Evolutionary conservation across 2,797 vertebrate genomes (phyloP), one percentile per base, ranked within the genome.

Genomic region (Chaenodraco wilsoni): DNA sequence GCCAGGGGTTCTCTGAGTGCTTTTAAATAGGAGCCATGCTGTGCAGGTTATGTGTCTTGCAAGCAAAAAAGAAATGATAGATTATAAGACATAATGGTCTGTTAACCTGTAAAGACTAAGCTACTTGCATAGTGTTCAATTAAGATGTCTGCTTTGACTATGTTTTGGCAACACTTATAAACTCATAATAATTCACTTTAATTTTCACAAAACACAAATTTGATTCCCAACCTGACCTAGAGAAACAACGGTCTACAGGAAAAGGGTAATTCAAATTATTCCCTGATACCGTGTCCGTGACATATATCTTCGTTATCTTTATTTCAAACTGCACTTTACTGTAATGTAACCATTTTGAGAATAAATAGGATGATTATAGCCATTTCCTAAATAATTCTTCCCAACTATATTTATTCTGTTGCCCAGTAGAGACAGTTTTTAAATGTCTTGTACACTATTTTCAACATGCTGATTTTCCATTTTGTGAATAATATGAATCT

Each of bases 291-390:
- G 73, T 46, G 72, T 76, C 75, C 65, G 73, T 46, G 72, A 78
- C 75, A 86, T 89, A 76, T 43, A 65, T 88, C 85, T 88, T 89
- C 90, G 88, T 90, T 89, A 88, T 86, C 75, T 59, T 59, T 72
- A 81, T 85, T 87, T 88, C 79, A 83, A 84, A 41, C 59, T 68
- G 72, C 58, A 81, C 65, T 86, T 76, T 54, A 77, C 73, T 82
- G 62, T 76, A 67, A 64, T 66, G 75, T 61, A 74, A 86, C 78
- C 58, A 80, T 83, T 89, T 92, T 85, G 88, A 86, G 75, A 81
- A 78, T 83, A 86, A 89, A 90, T 90, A 88, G 71, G 58, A 86
- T 88, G 66, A 91, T 91, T 91, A 82, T 16, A 76, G 84, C 75
- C 81, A 85, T 90, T 92, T 91, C 88, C 87, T 76, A 80, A 88